phyloP scores from a whole-genome alignment of 2,888 invertebrate species.

The Archips crataeganus region DNA sequence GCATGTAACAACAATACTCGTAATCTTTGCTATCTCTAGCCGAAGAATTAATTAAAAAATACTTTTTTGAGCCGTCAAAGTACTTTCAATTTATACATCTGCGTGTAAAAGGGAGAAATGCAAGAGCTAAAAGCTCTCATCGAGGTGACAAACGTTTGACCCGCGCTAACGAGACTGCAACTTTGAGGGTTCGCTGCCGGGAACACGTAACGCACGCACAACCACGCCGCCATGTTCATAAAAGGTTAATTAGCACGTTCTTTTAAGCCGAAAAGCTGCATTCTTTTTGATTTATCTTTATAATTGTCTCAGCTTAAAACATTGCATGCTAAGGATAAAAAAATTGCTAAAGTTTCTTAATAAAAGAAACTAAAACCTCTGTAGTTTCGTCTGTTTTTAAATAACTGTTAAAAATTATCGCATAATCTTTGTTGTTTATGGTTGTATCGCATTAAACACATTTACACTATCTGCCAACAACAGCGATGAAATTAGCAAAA shows the following conservation, averaged over 20 bases:
- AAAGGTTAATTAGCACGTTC: conserved; percentile 10
- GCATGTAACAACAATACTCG: neutral
- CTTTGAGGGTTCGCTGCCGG: conserved; percentile 46
- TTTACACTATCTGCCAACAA: conserved; percentile 8
- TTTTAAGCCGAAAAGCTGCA: neutral
- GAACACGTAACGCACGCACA: neutral
- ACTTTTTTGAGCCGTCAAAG: conserved; percentile 42
- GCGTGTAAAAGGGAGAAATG: conserved; percentile 42
- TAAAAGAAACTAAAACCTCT: conserved; percentile 1
- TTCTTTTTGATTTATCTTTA: neutral
- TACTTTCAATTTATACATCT: conserved; percentile 63
- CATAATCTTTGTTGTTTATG: conserved; percentile 9
- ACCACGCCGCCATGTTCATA: neutral
- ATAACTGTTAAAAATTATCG: conserved; percentile 14
- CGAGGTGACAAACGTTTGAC: conserved; percentile 57
- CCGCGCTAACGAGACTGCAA: conserved; percentile 62
- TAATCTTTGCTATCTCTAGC: neutral
- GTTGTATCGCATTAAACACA: conserved; percentile 16
- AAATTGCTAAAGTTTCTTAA: conserved; percentile 7
- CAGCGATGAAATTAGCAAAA: conserved; percentile 31
- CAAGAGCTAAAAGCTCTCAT: conserved; percentile 47
- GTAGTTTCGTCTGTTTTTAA: conserved; percentile 9
- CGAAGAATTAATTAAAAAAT: neutral
- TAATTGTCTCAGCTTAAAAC: neutral
- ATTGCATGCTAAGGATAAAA: neutral